Conservation (phyloP, 2,113 vertebrate species). For the Aix galericulata region DNA sequence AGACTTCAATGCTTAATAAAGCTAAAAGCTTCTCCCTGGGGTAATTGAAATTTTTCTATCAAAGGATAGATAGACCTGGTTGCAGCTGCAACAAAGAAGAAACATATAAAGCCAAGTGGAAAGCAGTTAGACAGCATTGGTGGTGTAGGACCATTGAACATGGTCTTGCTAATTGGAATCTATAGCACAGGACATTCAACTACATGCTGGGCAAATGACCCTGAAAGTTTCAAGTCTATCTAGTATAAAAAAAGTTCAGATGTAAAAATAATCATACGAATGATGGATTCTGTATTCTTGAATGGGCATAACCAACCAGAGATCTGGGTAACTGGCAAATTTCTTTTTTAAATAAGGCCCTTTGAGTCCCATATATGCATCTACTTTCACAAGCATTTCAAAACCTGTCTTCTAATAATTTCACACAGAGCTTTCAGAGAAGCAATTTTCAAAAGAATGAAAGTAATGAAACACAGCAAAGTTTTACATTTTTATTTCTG, state of each 20-base stretch:
- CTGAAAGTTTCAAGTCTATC: constrained; percentile 83
- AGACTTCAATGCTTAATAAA: constrained; percentile 86
- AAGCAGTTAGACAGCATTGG: constrained; percentile 80
- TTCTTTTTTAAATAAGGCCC: constrained; percentile 83
- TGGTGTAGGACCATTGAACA: constrained; percentile 79
- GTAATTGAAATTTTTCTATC: constrained; percentile 83
- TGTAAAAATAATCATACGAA: constrained; percentile 83
- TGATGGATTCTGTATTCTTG: constrained; percentile 77
- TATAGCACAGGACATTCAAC: constrained; percentile 82
- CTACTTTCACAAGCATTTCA: constrained; percentile 80
- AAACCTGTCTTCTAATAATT: constrained; percentile 82
- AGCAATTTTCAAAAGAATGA: constrained; percentile 79
- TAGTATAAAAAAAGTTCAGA: constrained; percentile 80
- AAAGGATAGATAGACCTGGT: constrained; percentile 80
- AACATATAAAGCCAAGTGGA: constrained; percentile 83
- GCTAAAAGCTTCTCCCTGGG: constrained; percentile 83
- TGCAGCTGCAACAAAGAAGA: constrained; percentile 82
- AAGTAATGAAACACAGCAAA: constrained; percentile 80
- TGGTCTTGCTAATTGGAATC: constrained; percentile 83
- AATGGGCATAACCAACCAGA: constrained; percentile 79
- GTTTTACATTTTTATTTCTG: constrained; percentile 76
- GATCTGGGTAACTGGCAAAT: constrained; percentile 76
- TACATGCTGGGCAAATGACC: constrained; percentile 85
- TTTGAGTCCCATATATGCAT: constrained; percentile 83
- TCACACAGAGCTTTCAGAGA: constrained; percentile 81